Conservation (phyloP, 2,888 invertebrate species). For the Octodonta nipae region DNA sequence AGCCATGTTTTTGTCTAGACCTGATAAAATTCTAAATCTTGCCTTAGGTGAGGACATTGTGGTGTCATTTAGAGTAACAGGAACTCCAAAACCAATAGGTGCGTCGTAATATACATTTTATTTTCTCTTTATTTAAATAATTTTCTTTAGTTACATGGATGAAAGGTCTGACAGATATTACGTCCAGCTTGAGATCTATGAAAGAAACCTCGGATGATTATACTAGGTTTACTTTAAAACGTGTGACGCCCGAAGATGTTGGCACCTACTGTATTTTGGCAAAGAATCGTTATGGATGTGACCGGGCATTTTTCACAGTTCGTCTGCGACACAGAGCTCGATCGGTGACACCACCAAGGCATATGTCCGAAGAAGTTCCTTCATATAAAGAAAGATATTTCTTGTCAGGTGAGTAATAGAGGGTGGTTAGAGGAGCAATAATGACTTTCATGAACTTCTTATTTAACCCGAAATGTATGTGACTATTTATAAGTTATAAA, state of each 20-base stretch:
- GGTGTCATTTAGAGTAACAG: conserved; percentile 67
- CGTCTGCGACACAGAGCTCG: conserved; percentile 50
- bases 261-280: conserved; percentile 84
- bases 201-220: conserved; percentile 77
- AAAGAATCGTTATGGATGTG: conserved; percentile 73
- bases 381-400: conserved; percentile 31
- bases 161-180: conserved; percentile 80
- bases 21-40: conserved; percentile 61
- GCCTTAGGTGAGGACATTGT: conserved; percentile 70
- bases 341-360: conserved; percentile 58
- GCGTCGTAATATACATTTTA: conserved; percentile 16
- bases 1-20: conserved; percentile 65
- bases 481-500: no score
- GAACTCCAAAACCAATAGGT: conserved; percentile 79
- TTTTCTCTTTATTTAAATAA: background rate
- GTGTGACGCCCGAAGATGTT: conserved; percentile 60
- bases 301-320: conserved; percentile 74
- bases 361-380: conserved; percentile 26
- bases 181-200: conserved; percentile 64
- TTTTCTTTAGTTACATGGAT: conserved; percentile 64
- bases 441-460: no score
- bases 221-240: conserved; percentile 63
- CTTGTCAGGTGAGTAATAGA: conserved; percentile 29
- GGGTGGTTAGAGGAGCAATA: no score
- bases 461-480: no score